Evolutionary conservation across 2,888 invertebrate genomes (phyloP).

Genomic region (Periphyllus acericola): DNA sequence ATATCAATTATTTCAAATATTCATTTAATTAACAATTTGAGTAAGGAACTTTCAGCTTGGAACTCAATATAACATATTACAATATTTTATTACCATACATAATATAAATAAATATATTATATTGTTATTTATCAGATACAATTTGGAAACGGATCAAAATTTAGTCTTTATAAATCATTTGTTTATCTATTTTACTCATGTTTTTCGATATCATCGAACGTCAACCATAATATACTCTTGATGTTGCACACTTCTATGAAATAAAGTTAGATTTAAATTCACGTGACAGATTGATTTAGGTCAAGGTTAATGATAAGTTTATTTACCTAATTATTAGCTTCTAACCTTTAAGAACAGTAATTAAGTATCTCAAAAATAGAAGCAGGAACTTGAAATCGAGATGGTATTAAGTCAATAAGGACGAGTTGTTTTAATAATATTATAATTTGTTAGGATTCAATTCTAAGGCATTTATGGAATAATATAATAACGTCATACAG

Average conservation of each 20-base stretch:
- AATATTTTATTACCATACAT: no score
- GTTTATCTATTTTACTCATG: not conserved
- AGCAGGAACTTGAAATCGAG: conserved; percentile 19
- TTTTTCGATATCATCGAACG: not conserved
- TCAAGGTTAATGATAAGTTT: conserved; percentile 16
- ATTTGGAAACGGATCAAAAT: not conserved
- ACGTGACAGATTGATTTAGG: not conserved
- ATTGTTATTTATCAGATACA: no score
- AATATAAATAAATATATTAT: no score
- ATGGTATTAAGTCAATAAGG: not conserved
- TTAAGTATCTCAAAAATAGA: conserved; percentile 1
- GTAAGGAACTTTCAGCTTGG: no score
- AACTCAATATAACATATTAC: no score
- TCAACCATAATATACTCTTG: not conserved
- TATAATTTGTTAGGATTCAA: not conserved
- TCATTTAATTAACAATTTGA: no score
- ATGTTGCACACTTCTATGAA: not conserved
- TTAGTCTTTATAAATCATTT: not conserved
- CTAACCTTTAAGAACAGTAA: conserved; percentile 37
- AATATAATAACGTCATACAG: not conserved
- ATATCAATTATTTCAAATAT: no score
- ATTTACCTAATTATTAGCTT: conserved; percentile 30
- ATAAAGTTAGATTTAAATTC: conserved; percentile 4
- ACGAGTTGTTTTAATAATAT: not conserved
- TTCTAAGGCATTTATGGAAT: not conserved